These are phyloP conservation scores for Venustoraphidia nigricollis DNA, from an alignment of 2,888 invertebrate genomes.

Conservation along the genomic window DNA sequence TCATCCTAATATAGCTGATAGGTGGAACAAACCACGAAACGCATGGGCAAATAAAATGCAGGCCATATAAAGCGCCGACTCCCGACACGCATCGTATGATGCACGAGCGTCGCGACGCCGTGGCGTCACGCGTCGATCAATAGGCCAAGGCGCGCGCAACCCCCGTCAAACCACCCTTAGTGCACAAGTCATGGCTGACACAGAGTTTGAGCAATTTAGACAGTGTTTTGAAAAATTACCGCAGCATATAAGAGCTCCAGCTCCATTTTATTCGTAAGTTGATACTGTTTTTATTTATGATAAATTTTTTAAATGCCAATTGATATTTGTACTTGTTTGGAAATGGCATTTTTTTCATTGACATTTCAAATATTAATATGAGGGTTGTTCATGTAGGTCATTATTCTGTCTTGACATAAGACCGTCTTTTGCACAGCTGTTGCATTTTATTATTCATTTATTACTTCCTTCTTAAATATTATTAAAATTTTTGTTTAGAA, in stretches of 20 bases:
- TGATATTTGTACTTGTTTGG: too few species aligned
- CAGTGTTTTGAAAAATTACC: slow-evolving; percentile 71
- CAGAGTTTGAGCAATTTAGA: slow-evolving; percentile 86
- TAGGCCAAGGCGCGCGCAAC: slow-evolving; percentile 14
- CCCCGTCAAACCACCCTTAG: background rate
- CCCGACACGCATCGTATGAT: background rate
- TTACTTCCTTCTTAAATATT: too few species aligned
- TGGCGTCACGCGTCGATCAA: slow-evolving; percentile 7
- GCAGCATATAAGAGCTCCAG: slow-evolving; percentile 60
- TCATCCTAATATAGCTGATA: too few species aligned
- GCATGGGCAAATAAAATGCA: background rate
- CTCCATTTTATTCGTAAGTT: slow-evolving; percentile 83
- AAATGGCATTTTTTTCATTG: too few species aligned
- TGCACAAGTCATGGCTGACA: slow-evolving; percentile 68
- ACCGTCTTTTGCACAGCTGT: too few species aligned
- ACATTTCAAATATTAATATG: too few species aligned
- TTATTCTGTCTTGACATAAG: too few species aligned
- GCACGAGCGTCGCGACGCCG: slow-evolving; percentile 6
- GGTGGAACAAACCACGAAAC: background rate
- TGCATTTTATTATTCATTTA: too few species aligned
- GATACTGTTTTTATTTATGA: background rate
- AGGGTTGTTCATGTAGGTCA: too few species aligned
- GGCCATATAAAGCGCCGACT: slow-evolving; percentile 4
- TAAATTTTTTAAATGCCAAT: too few species aligned
- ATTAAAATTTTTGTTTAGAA: too few species aligned